Evolutionary conservation across 2,113 vertebrate genomes (phyloP).

Genomic region (Irena cyanogastra): DNA sequence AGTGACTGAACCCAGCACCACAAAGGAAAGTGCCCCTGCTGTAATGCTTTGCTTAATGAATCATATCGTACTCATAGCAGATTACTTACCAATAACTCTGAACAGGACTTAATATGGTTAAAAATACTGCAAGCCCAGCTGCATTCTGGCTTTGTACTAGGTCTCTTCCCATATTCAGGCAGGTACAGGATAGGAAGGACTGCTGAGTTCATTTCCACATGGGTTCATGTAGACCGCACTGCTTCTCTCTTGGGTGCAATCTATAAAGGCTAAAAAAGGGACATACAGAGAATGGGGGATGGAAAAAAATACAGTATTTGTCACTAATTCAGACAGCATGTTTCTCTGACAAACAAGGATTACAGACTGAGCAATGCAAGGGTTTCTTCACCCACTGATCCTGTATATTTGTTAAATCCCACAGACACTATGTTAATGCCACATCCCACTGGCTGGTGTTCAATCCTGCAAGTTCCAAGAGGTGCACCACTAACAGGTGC

Average conservation of each 20-base stretch:
- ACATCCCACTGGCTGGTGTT: background rate
- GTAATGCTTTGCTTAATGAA: background rate
- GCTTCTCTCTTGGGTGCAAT: background rate
- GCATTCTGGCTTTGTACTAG: background rate
- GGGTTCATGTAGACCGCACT: background rate
- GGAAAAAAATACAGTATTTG: background rate
- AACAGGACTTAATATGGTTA: background rate
- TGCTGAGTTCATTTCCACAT: background rate
- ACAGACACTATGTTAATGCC: background rate
- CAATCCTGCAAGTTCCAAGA: background rate
- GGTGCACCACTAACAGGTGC: fast-evolving
- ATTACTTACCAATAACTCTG: background rate
- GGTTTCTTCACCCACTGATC: background rate
- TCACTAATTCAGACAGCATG: background rate
- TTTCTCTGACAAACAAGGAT: background rate
- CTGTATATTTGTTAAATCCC: background rate
- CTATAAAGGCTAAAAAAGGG: background rate
- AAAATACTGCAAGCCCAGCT: background rate
- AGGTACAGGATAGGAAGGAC: background rate
- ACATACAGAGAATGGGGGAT: fast-evolving
- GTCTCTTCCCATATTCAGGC: background rate
- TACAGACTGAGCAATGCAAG: background rate
- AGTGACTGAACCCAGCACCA: background rate
- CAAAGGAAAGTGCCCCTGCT: background rate
- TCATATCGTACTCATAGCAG: background rate